Evolutionary conservation across 2,113 vertebrate genomes (phyloP).

Genomic region (Probosciger aterrimus): DNA sequence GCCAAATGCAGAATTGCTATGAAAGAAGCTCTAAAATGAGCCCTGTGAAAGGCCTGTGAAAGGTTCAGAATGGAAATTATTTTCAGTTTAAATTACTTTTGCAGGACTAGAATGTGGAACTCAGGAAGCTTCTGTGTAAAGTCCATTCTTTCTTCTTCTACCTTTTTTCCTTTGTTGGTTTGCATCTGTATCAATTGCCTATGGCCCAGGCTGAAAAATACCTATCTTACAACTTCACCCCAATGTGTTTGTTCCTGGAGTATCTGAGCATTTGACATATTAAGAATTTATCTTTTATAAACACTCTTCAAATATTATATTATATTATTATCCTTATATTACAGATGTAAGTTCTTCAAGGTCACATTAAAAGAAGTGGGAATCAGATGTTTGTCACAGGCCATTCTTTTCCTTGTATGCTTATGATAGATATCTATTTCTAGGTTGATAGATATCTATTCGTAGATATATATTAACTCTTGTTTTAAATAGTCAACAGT

Average conservation of each 20-base stretch:
- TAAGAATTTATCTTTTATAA: not conserved
- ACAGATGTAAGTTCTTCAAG: not conserved
- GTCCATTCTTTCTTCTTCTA: not conserved
- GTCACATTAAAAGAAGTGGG: not conserved
- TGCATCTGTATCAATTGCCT: not conserved
- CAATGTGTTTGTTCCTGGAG: not conserved
- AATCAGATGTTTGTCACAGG: not conserved
- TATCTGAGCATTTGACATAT: not conserved
- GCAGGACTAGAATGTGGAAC: not conserved
- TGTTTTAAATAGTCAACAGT: not conserved
- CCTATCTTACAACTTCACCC: not conserved
- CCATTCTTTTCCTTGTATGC: not conserved
- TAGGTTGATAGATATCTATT: not conserved
- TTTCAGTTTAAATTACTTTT: constrained; percentile 52
- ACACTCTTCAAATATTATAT: not conserved
- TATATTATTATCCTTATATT: not conserved
- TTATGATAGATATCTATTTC: not conserved
- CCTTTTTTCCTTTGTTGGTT: not conserved
- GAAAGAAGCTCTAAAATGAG: not conserved
- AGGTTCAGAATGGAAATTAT: constrained; percentile 46
- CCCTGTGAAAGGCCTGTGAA: not conserved
- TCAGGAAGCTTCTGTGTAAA: not conserved
- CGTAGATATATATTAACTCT: not conserved
- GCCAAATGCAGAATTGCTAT: not conserved
- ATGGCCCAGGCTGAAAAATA: not conserved